These are phyloP conservation scores for Perca fluviatilis DNA, from an alignment of 2,113 vertebrate species.

Conservation along the genomic window DNA sequence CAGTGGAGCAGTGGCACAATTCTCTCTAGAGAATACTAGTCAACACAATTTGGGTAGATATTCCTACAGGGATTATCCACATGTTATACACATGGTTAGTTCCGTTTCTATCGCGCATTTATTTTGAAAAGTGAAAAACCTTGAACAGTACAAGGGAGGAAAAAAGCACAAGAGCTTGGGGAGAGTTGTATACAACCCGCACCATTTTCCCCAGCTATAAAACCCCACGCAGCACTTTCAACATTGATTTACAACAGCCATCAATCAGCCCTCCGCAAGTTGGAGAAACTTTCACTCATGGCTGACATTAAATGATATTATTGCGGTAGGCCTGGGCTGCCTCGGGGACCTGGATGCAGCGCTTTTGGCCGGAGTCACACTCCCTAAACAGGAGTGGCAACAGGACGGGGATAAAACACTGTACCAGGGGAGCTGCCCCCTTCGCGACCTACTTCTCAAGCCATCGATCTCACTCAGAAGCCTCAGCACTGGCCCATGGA, in stretches of 20 bases:
- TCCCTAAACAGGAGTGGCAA: constrained; percentile 54
- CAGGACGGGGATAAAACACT: constrained; percentile 55
- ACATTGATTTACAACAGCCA: constrained; percentile 70
- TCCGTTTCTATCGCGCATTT: constrained; percentile 8
- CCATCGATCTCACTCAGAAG: constrained; percentile 76
- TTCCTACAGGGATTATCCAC: background rate
- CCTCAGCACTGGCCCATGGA: constrained; percentile 48
- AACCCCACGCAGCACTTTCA: constrained; percentile 49
- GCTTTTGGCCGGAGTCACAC: constrained; percentile 6
- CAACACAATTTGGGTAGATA: background rate
- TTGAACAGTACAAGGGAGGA: constrained; percentile 10
- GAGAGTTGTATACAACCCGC: constrained; percentile 13
- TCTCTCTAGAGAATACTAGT: background rate
- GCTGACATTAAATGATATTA: constrained; percentile 72
- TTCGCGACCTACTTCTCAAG: constrained; percentile 47
- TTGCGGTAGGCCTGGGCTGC: constrained; percentile 34
- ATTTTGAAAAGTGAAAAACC: constrained; percentile 9
- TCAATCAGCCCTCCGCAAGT: constrained; percentile 67
- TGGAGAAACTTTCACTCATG: constrained; percentile 68
- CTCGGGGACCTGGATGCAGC: constrained; percentile 43
- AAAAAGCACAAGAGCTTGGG: background rate
- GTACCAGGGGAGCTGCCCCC: constrained; percentile 53
- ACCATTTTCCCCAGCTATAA: constrained; percentile 42
- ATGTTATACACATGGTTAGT: background rate
- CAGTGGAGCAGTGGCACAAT: background rate